Base-by-base conservation (phyloP, 2,797 vertebrate species). In the Falco novaeseelandiae region DNA sequence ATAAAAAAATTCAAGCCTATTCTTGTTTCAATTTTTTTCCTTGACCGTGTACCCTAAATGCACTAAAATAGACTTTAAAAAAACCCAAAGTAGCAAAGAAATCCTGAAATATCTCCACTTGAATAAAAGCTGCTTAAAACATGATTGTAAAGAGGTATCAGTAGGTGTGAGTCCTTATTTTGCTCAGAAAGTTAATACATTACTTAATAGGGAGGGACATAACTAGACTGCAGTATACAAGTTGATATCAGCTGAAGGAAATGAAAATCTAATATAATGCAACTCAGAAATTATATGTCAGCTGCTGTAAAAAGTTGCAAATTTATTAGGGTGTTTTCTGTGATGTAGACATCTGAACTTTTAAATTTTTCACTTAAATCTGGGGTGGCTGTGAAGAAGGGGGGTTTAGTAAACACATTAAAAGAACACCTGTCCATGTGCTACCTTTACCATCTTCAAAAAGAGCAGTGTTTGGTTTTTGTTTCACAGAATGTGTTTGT, bases 71-170 rank as follows among this genome's bases (percentile, higher is more conserved):
- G 30, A 77, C n/a, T 59, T 85, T 1, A 13, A 89, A 71, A 67
- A 83, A 3, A 0, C 2, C 13, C 18, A 54, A 34, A 14, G 20
- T 40, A 70, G 14, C 19, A 90, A 95, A 83, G 30, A 78, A 76
- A 30, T 62, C 48, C 69, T 42, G 15, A 84, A 83, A 78, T 42
- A 62, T 9, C 22, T 11, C 20, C 36, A 32, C 11, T 78, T 73
- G n/a, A 83, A 72, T 62, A 73, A 84, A 77, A 82, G 25, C 19
- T 73, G 20, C n/a, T 72, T 54, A 8, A 82, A 85, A 78, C 79
- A n/a, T 5, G 9, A 29, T 32, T 59, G 40, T 23, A 27, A 82
- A 80, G 67, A 40, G 9, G 1, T 63, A 42, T 66, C 49, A n/a
- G 21, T 48, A 85, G 14, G 30, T 80, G 23, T 48, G 42, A 63